phyloP scores from a whole-genome alignment of 2,797 vertebrate species.

The Enteromius trimaculatus region DNA sequence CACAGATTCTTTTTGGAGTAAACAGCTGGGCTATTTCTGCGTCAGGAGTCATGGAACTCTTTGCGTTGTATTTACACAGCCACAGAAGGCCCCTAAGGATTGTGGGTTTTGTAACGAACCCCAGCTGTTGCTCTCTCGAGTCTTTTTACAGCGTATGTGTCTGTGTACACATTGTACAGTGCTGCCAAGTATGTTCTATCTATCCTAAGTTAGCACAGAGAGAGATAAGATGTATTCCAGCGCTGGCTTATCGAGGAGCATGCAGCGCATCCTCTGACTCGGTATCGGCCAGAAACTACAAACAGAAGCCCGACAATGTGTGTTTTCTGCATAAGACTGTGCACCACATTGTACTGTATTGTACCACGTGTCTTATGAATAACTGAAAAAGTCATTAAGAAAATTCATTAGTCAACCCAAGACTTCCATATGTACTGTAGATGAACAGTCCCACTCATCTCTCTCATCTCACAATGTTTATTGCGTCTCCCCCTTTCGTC shows the following conservation, averaged over 20 bases:
- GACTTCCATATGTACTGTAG: background rate
- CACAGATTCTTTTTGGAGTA: conserved; percentile 61
- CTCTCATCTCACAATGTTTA: background rate
- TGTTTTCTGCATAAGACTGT: background rate
- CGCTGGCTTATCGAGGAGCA: background rate
- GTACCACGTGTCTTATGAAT: too few relatives aligned
- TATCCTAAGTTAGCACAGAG: conserved; percentile 11
- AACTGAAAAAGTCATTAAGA: background rate
- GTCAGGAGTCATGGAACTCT: conserved; percentile 68
- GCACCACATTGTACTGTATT: too few relatives aligned
- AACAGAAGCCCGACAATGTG: background rate
- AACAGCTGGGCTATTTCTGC: conserved; percentile 78
- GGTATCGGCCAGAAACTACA: background rate
- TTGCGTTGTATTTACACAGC: conserved; percentile 69
- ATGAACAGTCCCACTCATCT: background rate
- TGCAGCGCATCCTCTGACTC: background rate
- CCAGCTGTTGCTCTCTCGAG: conserved; percentile 67
- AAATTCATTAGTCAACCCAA: background rate
- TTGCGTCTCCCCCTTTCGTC: background rate
- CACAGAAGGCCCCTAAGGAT: conserved; percentile 73
- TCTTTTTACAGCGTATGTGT: conserved; percentile 43
- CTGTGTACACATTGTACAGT: conserved; percentile 34
- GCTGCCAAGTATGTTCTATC: conserved; percentile 35
- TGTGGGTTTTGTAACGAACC: conserved; percentile 72
- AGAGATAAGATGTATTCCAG: conserved; percentile 17